Conservation (phyloP, 2,113 vertebrate species). For the Gobius niger region DNA sequence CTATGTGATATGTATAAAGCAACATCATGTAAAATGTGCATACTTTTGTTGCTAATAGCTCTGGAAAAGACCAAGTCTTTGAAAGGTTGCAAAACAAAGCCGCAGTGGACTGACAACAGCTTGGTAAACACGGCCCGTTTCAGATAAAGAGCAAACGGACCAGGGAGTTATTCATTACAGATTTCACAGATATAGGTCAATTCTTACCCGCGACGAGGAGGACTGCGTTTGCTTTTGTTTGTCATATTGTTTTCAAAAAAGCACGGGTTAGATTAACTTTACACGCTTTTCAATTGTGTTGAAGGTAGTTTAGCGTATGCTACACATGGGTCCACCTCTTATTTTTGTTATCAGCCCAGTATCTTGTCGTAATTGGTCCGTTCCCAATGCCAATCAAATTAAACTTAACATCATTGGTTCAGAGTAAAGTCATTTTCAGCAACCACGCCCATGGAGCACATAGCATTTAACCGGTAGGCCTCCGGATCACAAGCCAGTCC, state of each 20-base stretch:
- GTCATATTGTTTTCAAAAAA: background rate
- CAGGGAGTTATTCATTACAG: conserved; percentile 7
- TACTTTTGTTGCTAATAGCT: background rate
- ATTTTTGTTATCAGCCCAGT: conserved; percentile 19
- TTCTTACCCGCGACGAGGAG: background rate
- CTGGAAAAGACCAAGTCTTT: conserved; percentile 4
- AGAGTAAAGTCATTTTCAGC: background rate
- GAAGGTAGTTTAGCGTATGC: conserved; percentile 34
- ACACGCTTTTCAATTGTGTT: conserved; percentile 33
- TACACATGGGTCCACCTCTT: conserved; percentile 29
- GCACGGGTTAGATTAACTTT: conserved; percentile 47
- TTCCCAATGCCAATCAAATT: conserved; percentile 29
- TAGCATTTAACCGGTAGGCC: conserved; percentile 77
- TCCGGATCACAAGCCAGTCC: conserved; percentile 49
- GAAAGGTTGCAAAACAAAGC: conserved; percentile 53
- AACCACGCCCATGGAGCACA: conserved; percentile 58
- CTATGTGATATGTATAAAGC: background rate
- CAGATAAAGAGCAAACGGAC: conserved; percentile 5
- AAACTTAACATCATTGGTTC: conserved; percentile 43
- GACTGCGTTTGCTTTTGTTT: background rate
- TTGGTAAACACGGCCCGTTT: conserved; percentile 24
- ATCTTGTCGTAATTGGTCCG: conserved; percentile 37
- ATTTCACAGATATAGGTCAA: accelerated
- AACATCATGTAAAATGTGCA: background rate
- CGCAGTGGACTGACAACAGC: conserved; percentile 11